phyloP scores from a whole-genome alignment of 2,113 vertebrate genomes.

The Otocyon megalotis region DNA sequence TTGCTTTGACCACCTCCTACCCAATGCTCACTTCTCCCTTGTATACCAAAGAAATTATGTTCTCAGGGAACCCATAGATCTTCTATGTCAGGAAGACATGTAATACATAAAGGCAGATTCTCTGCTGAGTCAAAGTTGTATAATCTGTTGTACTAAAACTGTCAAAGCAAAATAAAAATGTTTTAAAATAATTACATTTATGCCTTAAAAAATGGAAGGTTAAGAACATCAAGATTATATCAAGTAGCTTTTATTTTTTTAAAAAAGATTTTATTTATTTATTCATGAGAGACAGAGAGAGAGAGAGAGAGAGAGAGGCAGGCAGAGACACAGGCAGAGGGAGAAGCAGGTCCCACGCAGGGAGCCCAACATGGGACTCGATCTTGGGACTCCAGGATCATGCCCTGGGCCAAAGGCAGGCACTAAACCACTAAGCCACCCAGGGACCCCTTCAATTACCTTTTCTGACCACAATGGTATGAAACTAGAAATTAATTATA shows the following conservation, averaged over 20 bases:
- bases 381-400: too few relatives aligned
- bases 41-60: neutral
- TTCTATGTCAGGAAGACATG: neutral
- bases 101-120: neutral
- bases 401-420: too few relatives aligned
- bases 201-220: neutral
- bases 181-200: neutral
- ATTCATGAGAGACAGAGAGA: too few relatives aligned
- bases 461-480: neutral
- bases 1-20: neutral
- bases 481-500: neutral
- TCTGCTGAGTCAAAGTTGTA: neutral
- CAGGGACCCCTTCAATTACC: too few relatives aligned
- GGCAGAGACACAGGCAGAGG: too few relatives aligned
- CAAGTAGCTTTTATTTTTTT: neutral
- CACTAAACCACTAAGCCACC: too few relatives aligned
- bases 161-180: neutral
- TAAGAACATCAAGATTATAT: neutral
- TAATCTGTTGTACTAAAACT: neutral
- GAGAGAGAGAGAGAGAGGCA: too few relatives aligned
- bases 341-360: too few relatives aligned
- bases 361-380: too few relatives aligned
- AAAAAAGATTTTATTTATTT: too few relatives aligned
- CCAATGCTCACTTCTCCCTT: neutral
- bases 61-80: neutral